Conservation (phyloP, 2,113 vertebrate species). For the Eulacestoma nigropectus region DNA sequence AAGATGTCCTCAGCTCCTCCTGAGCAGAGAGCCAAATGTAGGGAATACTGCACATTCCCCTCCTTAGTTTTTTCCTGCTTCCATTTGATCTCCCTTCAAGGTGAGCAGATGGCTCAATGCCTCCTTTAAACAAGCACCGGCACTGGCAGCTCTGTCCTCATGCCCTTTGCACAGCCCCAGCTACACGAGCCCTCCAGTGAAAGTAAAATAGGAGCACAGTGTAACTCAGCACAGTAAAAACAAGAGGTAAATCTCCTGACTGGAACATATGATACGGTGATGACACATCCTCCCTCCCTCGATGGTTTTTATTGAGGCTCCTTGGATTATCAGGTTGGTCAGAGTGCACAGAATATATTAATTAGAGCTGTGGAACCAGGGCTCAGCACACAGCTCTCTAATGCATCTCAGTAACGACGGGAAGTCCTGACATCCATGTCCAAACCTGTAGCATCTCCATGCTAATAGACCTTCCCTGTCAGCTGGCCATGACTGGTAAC, state of each 20-base stretch:
- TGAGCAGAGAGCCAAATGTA: background rate
- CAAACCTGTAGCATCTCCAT: background rate
- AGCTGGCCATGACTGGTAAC: background rate
- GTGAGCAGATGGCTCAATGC: background rate
- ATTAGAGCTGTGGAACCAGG: constrained; percentile 28
- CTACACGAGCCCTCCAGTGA: background rate
- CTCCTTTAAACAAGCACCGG: background rate
- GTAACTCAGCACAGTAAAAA: background rate
- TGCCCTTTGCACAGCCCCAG: background rate
- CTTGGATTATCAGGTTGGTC: constrained; percentile 40
- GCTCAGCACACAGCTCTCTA: background rate
- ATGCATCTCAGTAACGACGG: background rate
- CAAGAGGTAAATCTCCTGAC: constrained; percentile 2
- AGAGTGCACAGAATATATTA: constrained; percentile 43
- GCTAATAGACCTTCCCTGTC: constrained; percentile 9
- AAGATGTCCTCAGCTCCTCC: background rate
- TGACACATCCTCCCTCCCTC: constrained; percentile 38
- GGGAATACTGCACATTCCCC: background rate
- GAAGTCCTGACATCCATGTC: background rate
- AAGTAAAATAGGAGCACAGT: background rate
- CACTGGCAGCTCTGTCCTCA: background rate
- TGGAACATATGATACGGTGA: background rate
- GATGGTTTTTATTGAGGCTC: constrained; percentile 25
- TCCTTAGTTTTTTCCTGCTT: background rate
- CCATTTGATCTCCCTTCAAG: background rate